A percentile compares a stretch with the other conserved stretches of the same genome.
These are phyloP conservation scores for Phalacrocorax brasilianus DNA, from an alignment of 2,113 vertebrate genomes.

Conservation along the genomic window DNA sequence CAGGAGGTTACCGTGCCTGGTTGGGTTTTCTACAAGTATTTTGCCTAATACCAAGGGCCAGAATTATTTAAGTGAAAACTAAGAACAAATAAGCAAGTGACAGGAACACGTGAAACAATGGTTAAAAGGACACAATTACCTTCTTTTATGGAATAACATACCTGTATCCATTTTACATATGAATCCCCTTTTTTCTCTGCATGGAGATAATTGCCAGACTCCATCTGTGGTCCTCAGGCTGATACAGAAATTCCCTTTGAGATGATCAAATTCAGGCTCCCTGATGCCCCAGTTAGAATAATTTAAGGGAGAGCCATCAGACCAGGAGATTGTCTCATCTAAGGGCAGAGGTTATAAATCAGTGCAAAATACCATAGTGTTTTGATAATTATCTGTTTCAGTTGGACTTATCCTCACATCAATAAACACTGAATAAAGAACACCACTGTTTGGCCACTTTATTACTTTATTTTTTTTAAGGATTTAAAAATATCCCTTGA, in stretches of 20 bases:
- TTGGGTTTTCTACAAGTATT: neutral
- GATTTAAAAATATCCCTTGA: neutral
- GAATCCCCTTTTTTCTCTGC: conserved; percentile 82
- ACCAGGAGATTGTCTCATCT: conserved; percentile 83
- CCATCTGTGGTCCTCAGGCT: conserved; percentile 79
- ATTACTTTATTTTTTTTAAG: neutral
- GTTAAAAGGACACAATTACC: neutral
- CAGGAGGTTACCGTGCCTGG: neutral
- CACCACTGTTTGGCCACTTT: neutral
- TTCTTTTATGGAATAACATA: conserved; percentile 40
- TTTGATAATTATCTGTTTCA: neutral
- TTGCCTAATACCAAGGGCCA: neutral
- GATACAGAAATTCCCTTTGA: conserved; percentile 78
- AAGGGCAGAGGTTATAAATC: conserved; percentile 4
- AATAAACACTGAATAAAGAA: neutral
- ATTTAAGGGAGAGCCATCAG: conserved; percentile 81
- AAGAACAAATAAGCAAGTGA: neutral
- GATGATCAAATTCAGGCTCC: conserved; percentile 69
- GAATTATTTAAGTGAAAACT: neutral
- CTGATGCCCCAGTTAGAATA: conserved; percentile 86
- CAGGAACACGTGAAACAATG: neutral
- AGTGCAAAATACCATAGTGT: neutral
- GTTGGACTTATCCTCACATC: neutral
- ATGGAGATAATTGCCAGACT: conserved; percentile 81
- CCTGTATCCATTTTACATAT: conserved; percentile 87